Percentiles rank a stretch among this genome's conserved stretches.
These are phyloP conservation scores for Hippoglossus hippoglossus DNA, from an alignment of 2,797 vertebrate genomes.

Conservation along the genomic window DNA sequence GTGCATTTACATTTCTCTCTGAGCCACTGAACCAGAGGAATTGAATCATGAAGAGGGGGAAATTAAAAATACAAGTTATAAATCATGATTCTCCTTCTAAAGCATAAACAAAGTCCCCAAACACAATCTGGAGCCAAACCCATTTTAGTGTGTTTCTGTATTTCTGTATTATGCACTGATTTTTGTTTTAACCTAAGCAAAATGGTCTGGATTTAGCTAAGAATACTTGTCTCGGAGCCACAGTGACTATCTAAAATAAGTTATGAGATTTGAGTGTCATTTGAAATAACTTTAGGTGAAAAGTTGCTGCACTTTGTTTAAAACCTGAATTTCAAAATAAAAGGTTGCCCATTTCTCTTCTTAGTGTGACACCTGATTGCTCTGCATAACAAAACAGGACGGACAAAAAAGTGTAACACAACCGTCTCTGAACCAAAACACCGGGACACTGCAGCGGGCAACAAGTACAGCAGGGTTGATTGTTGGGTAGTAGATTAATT, in stretches of 20 bases:
- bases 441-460: conserved; percentile 50
- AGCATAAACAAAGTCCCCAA: too few relatives aligned
- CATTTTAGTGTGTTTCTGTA: too few relatives aligned
- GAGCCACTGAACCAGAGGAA: conserved; percentile 11
- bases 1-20: conserved; percentile 30
- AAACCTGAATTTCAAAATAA: conserved; percentile 12
- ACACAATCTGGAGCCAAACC: too few relatives aligned
- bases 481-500: conserved; percentile 80
- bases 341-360: background rate
- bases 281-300: background rate
- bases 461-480: conserved; percentile 73
- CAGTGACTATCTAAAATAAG: background rate
- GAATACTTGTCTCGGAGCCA: too few relatives aligned
- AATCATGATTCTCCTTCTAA: too few relatives aligned
- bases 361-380: background rate
- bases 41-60: conserved; percentile 11
- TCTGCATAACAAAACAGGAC: background rate
- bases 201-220: background rate
- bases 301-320: too few relatives aligned
- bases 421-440: conserved; percentile 35
- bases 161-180: too few relatives aligned
- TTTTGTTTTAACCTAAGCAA: background rate
- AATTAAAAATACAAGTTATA: background rate
- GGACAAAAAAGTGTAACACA: conserved; percentile 1
- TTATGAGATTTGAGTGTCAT: background rate